Evolutionary conservation across 37 sponge, comb jelly and placozoan genomes (phyloP).

Genomic region (Geodia barretti): DNA sequence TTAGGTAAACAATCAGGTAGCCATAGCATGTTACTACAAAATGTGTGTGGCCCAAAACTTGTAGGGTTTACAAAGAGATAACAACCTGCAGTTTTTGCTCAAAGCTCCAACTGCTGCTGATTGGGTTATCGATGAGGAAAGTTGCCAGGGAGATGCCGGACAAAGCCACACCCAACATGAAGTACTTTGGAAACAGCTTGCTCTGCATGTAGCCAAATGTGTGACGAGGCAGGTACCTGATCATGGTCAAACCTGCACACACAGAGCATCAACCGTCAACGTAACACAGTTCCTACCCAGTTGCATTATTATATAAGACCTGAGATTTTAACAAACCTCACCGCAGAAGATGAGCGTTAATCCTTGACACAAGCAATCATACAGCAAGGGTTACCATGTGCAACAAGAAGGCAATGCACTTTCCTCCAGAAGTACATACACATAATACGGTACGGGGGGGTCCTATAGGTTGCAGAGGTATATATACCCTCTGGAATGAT

Average conservation of each 20-base stretch:
- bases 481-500: background rate
- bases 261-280: no score
- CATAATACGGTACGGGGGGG: no score
- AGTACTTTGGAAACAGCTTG: slow-evolving; percentile 80
- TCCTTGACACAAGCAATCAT: no score
- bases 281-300: no score
- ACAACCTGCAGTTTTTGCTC: slow-evolving; percentile 36
- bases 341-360: background rate
- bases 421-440: no score
- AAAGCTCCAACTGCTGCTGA: slow-evolving; percentile 26
- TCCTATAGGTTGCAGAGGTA: no score
- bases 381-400: no score
- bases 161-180: slow-evolving; percentile 54
- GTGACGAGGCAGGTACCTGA: slow-evolving; percentile 72
- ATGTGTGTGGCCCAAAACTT: no score
- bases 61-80: background rate
- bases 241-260: slow-evolving; percentile 67
- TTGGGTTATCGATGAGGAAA: slow-evolving; percentile 58
- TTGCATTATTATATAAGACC: background rate
- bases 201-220: slow-evolving; percentile 80
- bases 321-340: background rate
- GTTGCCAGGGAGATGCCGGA: slow-evolving; percentile 34
- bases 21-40: no score
- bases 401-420: no score
- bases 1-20: no score